Evolutionary conservation across 2,113 vertebrate genomes (phyloP).

Genomic region (Entelurus aequoreus): DNA sequence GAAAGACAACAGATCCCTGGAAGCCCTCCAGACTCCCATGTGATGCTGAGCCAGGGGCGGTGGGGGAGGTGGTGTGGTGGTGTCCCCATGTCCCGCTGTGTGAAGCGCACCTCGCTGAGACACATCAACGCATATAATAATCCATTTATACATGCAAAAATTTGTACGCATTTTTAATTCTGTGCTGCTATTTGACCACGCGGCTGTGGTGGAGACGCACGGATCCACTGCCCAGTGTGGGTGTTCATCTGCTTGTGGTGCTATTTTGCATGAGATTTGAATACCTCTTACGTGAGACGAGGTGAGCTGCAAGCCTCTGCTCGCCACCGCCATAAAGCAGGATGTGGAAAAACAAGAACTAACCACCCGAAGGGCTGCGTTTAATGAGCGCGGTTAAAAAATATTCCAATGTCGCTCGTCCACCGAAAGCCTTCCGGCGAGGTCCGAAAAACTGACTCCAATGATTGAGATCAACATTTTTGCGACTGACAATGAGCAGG

Average conservation of each 20-base stretch:
- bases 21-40: conserved; percentile 35
- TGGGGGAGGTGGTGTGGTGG: neutral
- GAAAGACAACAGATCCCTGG: conserved; percentile 24
- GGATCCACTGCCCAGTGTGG: conserved; percentile 1
- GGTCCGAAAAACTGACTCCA: conserved; percentile 8
- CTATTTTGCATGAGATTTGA: conserved; percentile 37
- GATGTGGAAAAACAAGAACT: neutral
- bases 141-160: neutral
- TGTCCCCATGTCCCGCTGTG: conserved; percentile 19
- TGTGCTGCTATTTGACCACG: neutral
- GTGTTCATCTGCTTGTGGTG: conserved; percentile 14
- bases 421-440: conserved; percentile 11
- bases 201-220: neutral
- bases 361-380: neutral
- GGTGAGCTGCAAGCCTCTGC: conserved; percentile 8
- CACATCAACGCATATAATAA: conserved; percentile 8
- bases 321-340: conserved; percentile 16
- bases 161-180: conserved; percentile 16
- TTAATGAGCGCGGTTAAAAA: too few relatives aligned
- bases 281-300: conserved; percentile 11
- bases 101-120: neutral
- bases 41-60: conserved; percentile 26
- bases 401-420: neutral
- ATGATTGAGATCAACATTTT: conserved; percentile 27
- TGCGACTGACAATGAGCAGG: neutral